Conservation (phyloP, 2,888 invertebrate genomes). For the Dynastes maya region DNA sequence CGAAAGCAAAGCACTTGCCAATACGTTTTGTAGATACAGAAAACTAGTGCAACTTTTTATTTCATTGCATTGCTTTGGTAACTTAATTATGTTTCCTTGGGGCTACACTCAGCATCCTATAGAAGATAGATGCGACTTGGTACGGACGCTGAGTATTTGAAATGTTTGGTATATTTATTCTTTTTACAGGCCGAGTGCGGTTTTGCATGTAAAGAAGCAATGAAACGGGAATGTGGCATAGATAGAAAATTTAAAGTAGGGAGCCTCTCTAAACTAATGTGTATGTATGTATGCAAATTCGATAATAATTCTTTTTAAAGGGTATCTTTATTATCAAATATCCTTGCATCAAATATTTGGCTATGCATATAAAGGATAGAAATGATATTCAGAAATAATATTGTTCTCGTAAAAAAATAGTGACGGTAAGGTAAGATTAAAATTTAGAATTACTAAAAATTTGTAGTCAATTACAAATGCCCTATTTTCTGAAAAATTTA, state of each 20-base stretch:
- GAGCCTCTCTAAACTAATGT: conserved; percentile 55
- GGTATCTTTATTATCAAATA: too few species aligned
- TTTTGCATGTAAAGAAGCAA: conserved; percentile 50
- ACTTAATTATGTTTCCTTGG: conserved; percentile 60
- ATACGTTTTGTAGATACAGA: conserved; percentile 57
- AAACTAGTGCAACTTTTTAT: conserved; percentile 57
- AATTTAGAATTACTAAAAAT: too few species aligned
- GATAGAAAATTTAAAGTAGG: conserved; percentile 55
- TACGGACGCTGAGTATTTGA: conserved; percentile 31
- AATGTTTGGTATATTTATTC: not conserved
- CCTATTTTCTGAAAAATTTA: not conserved
- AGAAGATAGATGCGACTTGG: conserved; percentile 54
- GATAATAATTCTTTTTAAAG: conserved; percentile 1
- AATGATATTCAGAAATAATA: too few species aligned
- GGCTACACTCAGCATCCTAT: conserved; percentile 53
- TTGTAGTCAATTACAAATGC: too few species aligned
- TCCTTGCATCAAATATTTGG: too few species aligned
- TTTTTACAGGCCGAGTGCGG: conserved; percentile 55
- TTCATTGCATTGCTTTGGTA: conserved; percentile 58
- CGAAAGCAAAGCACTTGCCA: conserved; percentile 59
- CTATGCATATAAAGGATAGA: too few species aligned
- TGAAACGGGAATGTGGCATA: conserved; percentile 47
- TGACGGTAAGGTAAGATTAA: too few species aligned
- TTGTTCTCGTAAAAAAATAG: too few species aligned
- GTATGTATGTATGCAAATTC: conserved; percentile 54